A percentile compares a stretch with the other conserved stretches of the same genome.
Conservation (phyloP, 2,797 vertebrate species). For the Prunella strophiata region DNA sequence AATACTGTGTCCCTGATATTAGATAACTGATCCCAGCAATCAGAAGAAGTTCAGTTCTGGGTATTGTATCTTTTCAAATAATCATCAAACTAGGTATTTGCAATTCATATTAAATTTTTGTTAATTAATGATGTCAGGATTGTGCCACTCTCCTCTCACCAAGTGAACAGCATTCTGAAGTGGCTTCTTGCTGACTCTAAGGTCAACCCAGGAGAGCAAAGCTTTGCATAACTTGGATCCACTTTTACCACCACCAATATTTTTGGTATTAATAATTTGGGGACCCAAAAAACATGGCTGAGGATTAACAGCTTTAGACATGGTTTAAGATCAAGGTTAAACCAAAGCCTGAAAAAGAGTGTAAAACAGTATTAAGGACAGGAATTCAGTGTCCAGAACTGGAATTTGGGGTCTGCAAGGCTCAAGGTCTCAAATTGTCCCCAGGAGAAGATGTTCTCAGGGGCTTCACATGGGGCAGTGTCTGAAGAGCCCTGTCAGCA, state of each 20-base stretch:
- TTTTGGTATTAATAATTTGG: background rate
- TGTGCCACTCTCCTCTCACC: background rate
- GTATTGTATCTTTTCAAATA: background rate
- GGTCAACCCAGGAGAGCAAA: background rate
- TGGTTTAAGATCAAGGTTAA: background rate
- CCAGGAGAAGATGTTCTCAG: background rate
- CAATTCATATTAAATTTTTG: background rate
- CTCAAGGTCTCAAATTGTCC: background rate
- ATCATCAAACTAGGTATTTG: background rate
- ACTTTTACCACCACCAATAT: background rate
- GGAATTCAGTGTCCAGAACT: background rate
- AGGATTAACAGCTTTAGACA: background rate
- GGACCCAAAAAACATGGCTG: background rate
- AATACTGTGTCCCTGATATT: background rate
- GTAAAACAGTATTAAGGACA: background rate
- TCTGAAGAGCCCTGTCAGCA: background rate
- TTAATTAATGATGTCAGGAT: background rate
- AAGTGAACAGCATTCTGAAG: background rate
- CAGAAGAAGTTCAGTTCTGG: background rate
- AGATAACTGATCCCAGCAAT: background rate
- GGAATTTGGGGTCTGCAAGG: background rate
- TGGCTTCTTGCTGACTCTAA: background rate
- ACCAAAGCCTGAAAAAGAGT: background rate
- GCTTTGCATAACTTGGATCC: background rate
- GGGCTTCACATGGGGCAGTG: background rate